Evolutionary conservation across 2,888 invertebrate species (phyloP).

Genomic region (Cotesia congregata): DNA sequence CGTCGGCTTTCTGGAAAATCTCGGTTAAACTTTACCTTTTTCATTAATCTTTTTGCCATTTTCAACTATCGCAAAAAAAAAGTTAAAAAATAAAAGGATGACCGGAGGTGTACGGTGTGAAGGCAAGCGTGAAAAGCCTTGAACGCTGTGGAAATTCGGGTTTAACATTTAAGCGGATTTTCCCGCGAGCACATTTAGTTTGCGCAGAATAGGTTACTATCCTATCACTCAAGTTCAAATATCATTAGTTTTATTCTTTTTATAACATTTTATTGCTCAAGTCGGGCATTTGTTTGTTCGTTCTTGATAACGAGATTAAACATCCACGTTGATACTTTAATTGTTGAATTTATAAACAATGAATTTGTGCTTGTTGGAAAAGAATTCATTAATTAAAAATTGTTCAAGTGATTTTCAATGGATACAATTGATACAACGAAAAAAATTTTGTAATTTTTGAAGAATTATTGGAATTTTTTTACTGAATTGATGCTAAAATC

Average conservation of each 20-base stretch:
- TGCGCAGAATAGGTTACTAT: not conserved
- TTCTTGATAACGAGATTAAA: constrained; percentile 8
- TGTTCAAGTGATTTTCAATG: too few species aligned
- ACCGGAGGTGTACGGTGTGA: not conserved
- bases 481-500: too few species aligned
- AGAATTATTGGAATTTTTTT: too few species aligned
- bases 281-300: not conserved
- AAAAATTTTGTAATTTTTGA: too few species aligned
- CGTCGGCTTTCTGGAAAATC: constrained; percentile 11
- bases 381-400: too few species aligned
- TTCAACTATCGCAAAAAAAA: not conserved
- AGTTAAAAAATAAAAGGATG: not conserved
- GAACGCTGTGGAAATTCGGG: not conserved
- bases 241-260: constrained; percentile 9
- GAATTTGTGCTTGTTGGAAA: too few species aligned
- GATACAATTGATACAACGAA: too few species aligned
- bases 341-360: not conserved
- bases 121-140: not conserved
- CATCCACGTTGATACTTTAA: not conserved
- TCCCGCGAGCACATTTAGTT: not conserved
- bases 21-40: not conserved
- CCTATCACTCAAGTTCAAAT: constrained; percentile 15
- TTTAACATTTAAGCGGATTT: constrained; percentile 19
- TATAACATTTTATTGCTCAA: not conserved
- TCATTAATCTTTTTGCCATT: not conserved